phyloP scores from a whole-genome alignment of 2,888 invertebrate genomes.

The Cacoxenus indagator region DNA sequence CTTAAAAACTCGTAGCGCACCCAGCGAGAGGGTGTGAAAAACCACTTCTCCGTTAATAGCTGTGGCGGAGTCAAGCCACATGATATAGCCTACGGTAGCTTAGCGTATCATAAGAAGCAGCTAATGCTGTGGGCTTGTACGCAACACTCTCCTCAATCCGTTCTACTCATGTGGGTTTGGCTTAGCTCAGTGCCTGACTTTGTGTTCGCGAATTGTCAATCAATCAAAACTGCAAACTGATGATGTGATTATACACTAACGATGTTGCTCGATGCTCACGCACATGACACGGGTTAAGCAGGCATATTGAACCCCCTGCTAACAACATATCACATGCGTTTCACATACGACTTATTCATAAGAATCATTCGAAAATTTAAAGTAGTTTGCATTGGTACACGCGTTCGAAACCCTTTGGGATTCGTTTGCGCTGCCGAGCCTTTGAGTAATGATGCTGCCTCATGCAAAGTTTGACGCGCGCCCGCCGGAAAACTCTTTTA shows the following conservation, averaged over 20 bases:
- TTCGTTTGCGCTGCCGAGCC: slow-evolving; percentile 36
- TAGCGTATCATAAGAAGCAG: slow-evolving; percentile 1
- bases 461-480: slow-evolving; percentile 5
- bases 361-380: slow-evolving; percentile 61
- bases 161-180: slow-evolving; percentile 9
- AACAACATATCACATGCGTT: slow-evolving; percentile 51
- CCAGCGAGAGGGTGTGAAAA: slow-evolving; percentile 15
- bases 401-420: slow-evolving; percentile 55
- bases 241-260: slow-evolving; percentile 61
- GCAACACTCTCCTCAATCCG: not conserved
- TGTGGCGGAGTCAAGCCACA: slow-evolving; percentile 61
- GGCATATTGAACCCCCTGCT: slow-evolving; percentile 16
- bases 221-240: slow-evolving; percentile 57
- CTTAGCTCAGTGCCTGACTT: not conserved
- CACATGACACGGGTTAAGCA: slow-evolving; percentile 9
- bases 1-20: slow-evolving; percentile 17
- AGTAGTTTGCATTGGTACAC: slow-evolving; percentile 52
- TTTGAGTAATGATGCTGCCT: slow-evolving; percentile 59
- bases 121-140: slow-evolving; percentile 21
- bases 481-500: slow-evolving; percentile 24
- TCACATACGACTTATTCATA: slow-evolving; percentile 47
- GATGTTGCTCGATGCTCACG: slow-evolving; percentile 41
- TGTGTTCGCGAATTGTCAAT: slow-evolving; percentile 51
- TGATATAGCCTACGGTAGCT: slow-evolving; percentile 35
- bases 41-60: slow-evolving; percentile 37